A percentile compares a stretch with the other conserved stretches of the same genome.
Conservation (phyloP, 2,113 vertebrate genomes). For the Atrichornis clamosus region DNA sequence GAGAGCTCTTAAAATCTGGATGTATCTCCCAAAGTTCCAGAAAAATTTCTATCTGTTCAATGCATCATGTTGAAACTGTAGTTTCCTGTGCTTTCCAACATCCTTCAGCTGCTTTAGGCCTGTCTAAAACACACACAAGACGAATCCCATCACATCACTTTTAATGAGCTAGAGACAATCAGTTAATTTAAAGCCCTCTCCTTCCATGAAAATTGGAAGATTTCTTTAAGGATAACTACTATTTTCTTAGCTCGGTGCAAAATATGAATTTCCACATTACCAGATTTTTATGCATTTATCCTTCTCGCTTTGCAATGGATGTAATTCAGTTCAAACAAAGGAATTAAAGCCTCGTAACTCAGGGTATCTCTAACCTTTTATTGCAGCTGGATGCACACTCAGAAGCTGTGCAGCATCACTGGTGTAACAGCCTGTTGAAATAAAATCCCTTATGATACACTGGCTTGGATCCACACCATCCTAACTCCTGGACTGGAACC, state of each 20-base stretch:
- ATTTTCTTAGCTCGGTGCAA: not conserved
- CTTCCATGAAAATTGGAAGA: not conserved
- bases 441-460: not conserved
- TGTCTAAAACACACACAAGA: not conserved
- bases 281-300: not conserved
- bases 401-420: not conserved
- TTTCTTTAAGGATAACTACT: not conserved
- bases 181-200: not conserved
- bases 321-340: not conserved
- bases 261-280: not conserved
- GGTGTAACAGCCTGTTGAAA: not conserved
- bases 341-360: not conserved
- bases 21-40: not conserved
- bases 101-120: not conserved
- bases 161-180: not conserved
- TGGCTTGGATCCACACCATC: not conserved
- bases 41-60: not conserved
- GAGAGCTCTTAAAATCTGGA: not conserved
- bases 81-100: not conserved
- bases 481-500: not conserved
- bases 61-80: not conserved
- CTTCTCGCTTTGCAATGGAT: not conserved
- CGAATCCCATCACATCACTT: not conserved
- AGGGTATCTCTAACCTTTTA: not conserved
- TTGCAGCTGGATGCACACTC: not conserved